A percentile compares a stretch with the other conserved stretches of the same genome.
Conservation (phyloP, 2,888 invertebrate genomes). For the Folsomia candida region DNA sequence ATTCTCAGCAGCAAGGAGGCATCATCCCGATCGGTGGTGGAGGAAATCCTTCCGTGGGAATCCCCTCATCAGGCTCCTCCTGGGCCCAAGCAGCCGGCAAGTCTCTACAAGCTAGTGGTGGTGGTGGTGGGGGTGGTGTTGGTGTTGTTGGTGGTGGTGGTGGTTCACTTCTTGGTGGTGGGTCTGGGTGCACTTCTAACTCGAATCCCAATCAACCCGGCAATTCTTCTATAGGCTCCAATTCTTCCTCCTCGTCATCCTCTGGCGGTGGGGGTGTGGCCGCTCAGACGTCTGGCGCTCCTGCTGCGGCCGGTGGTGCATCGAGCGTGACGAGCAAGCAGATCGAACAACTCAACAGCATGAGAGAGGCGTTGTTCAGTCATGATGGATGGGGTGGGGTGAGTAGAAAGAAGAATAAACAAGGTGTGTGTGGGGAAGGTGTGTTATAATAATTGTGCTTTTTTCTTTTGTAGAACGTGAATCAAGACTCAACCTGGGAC, state of each 20-base stretch:
- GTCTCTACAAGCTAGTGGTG: slow-evolving; percentile 54
- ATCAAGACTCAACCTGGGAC: slow-evolving; percentile 92
- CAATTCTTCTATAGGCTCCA: slow-evolving; percentile 23
- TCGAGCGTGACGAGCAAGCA: slow-evolving; percentile 66
- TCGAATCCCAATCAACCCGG: slow-evolving; percentile 27
- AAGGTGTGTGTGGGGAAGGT: no score
- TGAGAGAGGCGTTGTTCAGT: slow-evolving; percentile 86
- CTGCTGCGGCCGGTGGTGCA: slow-evolving; percentile 53
- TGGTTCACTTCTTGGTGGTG: slow-evolving; percentile 24
- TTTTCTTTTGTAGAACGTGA: slow-evolving; percentile 74
- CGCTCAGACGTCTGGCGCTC: slow-evolving; percentile 20
- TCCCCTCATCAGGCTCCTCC: slow-evolving; percentile 48
- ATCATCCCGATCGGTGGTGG: slow-evolving; percentile 25
- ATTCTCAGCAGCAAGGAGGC: neutral
- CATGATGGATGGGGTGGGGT: slow-evolving; percentile 92
- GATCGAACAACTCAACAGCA: slow-evolving; percentile 82
- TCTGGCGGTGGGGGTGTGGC: slow-evolving; percentile 16
- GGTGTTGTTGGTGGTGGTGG: slow-evolving; percentile 15
- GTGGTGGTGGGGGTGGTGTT: slow-evolving; percentile 31
- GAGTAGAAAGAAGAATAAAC: slow-evolving; percentile 54
- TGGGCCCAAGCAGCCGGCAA: slow-evolving; percentile 57
- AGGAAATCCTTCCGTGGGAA: slow-evolving; percentile 23
- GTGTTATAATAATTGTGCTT: no score
- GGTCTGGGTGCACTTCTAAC: slow-evolving; percentile 9
- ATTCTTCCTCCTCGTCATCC: slow-evolving; percentile 10